Evolutionary conservation across 2,113 vertebrate genomes (phyloP), one percentile per base, ranked within the genome.

Genomic region (Balaeniceps rex): DNA sequence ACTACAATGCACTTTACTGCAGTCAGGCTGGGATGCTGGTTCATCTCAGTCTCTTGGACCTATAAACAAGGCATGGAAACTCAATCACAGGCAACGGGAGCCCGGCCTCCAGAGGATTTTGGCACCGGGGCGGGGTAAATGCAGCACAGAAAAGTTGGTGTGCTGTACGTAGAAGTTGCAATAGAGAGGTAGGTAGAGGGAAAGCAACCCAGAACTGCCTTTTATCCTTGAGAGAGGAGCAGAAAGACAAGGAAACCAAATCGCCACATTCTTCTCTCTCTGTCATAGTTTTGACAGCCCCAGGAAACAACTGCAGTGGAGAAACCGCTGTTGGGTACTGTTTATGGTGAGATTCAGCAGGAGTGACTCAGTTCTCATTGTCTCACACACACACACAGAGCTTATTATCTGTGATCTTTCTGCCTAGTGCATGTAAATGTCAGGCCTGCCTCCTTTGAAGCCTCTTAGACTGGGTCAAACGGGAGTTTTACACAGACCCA

Each of bases 381-480:
- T 86, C 46, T 79, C 71, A 8, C 19, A 14, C 44, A 31, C 40
- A 47, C 24, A 68, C 68, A 85, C 7, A 86, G 40, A 57, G 75
- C 84, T 91, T 82, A 82, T 83, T 77, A 87, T 61, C 40, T 88
- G 22, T 93, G 87, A 83, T 96, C 76, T 88, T 97, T 93, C 78
- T 71, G 40, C 60, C 63, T 4, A 44, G 33, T 46, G 15, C 52
- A 85, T 87, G 44, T 83, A 93, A 97, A 94, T 95, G 44, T 92
- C 85, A 96, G 47, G 69, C 60, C 44, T 91, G 42, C 33, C 42
- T 87, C 88, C 63, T 89, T 29, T 66, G 83, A 97, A 88, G 75
- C 49, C 81, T 85, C 68, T 52, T 36, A 69, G 51, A 83, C 57
- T 91, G 71, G 70, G 83, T 33, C 79, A 44, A 85, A 90, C 16